Evolutionary conservation across 1,140 invertebrate genomes (phyloP).

Genomic region (Eueides isabella): DNA sequence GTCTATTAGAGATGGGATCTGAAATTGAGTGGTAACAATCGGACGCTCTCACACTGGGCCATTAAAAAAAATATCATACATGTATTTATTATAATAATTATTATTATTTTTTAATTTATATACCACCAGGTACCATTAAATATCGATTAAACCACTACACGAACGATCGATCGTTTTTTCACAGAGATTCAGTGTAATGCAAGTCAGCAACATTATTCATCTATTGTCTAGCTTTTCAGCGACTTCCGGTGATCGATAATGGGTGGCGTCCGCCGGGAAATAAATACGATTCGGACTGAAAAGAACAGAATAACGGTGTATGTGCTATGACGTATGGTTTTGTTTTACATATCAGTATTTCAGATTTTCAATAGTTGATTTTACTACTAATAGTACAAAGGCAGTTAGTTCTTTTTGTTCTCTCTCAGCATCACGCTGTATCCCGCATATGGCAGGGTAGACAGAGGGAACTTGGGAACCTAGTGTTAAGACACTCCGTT

Average conservation of each 20-base stretch:
- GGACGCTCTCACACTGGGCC: no score
- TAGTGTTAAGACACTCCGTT: no score
- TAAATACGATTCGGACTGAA: slow-evolving; percentile 12
- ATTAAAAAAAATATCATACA: no score
- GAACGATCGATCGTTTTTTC: background rate
- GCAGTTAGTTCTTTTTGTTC: no score
- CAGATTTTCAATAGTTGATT: background rate
- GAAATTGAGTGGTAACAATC: no score
- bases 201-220: slow-evolving; percentile 14
- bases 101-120: no score
- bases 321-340: background rate
- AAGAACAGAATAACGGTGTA: slow-evolving; percentile 10
- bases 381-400: background rate
- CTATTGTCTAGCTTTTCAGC: slow-evolving; percentile 14
- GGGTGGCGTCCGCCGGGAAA: slow-evolving; percentile 3
- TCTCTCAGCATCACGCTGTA: no score
- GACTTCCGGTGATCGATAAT: slow-evolving; percentile 14
- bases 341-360: background rate
- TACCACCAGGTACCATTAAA: background rate
- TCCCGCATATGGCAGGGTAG: no score
- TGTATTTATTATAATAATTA: no score
- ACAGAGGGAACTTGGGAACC: no score
- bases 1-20: no score
- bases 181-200: background rate
- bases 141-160: background rate